Conservation (phyloP, 1,140 invertebrate genomes). For the Linepithema humile region DNA sequence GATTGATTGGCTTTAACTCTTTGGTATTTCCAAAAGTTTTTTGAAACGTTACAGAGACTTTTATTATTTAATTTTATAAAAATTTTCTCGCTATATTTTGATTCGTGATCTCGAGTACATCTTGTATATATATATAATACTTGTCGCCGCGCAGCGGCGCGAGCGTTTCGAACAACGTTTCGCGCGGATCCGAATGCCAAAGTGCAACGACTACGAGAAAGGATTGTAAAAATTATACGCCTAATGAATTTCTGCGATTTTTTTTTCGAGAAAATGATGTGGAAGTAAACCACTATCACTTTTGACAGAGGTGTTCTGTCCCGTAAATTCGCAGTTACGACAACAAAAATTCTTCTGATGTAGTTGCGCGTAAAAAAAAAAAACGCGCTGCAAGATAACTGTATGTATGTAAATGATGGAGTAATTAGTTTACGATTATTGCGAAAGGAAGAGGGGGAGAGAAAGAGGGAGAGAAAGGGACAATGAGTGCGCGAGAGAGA, state of each 20-base stretch:
- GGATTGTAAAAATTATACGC: slow-evolving; percentile 42
- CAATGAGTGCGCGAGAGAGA: slow-evolving; percentile 14
- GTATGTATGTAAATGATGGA: slow-evolving; percentile 63
- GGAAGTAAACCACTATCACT: neutral
- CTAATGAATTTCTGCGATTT: slow-evolving; percentile 36
- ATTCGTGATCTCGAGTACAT: too few species aligned
- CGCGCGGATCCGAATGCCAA: slow-evolving; percentile 65
- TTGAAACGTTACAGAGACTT: too few species aligned
- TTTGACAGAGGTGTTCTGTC: neutral
- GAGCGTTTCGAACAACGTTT: slow-evolving; percentile 10
- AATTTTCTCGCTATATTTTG: too few species aligned
- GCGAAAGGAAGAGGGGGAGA: neutral
- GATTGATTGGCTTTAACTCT: too few species aligned
- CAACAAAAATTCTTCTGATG: slow-evolving; percentile 31
- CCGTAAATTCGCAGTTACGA: neutral
- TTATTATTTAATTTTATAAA: too few species aligned
- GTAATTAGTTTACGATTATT: slow-evolving; percentile 48
- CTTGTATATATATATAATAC: neutral
- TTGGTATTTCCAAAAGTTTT: too few species aligned
- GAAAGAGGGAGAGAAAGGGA: slow-evolving; percentile 5
- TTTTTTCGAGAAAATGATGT: neutral
- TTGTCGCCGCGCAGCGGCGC: neutral
- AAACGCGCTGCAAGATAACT: slow-evolving; percentile 57
- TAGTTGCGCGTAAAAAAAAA: slow-evolving; percentile 45
- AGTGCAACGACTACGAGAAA: slow-evolving; percentile 51